phyloP scores from a whole-genome alignment of 2,113 vertebrate species.

The Pampusana beccarii region DNA sequence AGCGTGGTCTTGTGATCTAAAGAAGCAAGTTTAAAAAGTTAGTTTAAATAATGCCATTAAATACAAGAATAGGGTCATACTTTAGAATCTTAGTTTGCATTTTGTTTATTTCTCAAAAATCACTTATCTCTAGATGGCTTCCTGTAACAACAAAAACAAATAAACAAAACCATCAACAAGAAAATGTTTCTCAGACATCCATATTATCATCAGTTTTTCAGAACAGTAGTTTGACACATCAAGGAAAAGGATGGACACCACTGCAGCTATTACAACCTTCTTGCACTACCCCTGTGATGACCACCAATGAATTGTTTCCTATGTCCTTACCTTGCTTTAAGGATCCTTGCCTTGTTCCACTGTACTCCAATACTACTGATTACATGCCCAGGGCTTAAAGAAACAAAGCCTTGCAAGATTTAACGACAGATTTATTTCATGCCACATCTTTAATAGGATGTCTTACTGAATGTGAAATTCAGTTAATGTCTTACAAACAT shows the following conservation, averaged over 20 bases:
- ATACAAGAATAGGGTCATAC: neutral
- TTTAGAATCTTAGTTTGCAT: neutral
- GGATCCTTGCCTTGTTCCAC: neutral
- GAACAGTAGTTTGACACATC: neutral
- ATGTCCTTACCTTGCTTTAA: neutral
- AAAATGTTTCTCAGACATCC: neutral
- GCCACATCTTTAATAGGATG: neutral
- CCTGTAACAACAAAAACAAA: neutral
- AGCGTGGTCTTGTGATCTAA: slow-evolving; percentile 77
- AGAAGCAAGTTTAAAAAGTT: neutral
- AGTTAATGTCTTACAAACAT: neutral
- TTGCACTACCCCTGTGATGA: rapidly evolving
- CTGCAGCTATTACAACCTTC: neutral
- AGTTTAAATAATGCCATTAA: neutral
- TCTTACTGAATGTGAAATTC: neutral
- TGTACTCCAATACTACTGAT: neutral
- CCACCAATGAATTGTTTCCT: neutral
- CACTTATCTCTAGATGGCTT: neutral
- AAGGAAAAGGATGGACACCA: neutral
- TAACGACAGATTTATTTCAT: neutral
- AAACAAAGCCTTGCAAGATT: neutral
- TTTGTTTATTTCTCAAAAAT: neutral
- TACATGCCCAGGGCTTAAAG: neutral
- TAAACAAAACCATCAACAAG: too few species aligned
- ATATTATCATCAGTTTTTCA: neutral